Percentiles rank a stretch among this genome's conserved stretches.
These are phyloP conservation scores for Thamnaconus septentrionalis DNA, from an alignment of 2,113 vertebrate genomes.

Conservation along the genomic window DNA sequence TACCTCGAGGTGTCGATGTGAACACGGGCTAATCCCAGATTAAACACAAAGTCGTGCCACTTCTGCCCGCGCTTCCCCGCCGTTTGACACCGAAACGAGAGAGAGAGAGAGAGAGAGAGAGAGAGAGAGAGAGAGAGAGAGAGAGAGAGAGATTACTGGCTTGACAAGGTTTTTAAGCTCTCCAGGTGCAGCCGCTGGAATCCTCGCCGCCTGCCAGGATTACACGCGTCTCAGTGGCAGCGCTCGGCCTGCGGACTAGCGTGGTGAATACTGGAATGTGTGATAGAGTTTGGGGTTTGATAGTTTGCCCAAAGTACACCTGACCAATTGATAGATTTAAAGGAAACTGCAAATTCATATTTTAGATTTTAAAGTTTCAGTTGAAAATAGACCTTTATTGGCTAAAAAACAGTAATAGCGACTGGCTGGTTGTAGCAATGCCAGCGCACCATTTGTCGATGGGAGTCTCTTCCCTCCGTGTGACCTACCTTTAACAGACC, in stretches of 20 bases:
- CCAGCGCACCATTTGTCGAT: too few relatives aligned
- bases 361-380: too few relatives aligned
- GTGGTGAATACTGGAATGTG: too few relatives aligned
- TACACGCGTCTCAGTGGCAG: slow-evolving; percentile 20
- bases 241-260: too few relatives aligned
- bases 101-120: slow-evolving; percentile 5
- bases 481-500: too few relatives aligned
- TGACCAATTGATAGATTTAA: too few relatives aligned
- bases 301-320: not conserved
- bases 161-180: slow-evolving; percentile 61
- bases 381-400: too few relatives aligned
- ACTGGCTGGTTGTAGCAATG: too few relatives aligned
- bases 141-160: slow-evolving; percentile 58
- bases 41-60: slow-evolving; percentile 61
- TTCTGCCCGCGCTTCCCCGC: slow-evolving; percentile 51
- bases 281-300: not conserved
- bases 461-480: too few relatives aligned
- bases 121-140: too few relatives aligned
- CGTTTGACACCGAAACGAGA: slow-evolving; percentile 50
- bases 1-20: slow-evolving; percentile 58
- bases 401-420: too few relatives aligned
- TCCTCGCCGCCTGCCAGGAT: slow-evolving; percentile 51
- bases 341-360: too few relatives aligned
- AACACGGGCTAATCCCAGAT: slow-evolving; percentile 70
- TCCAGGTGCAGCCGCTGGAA: slow-evolving; percentile 54